A percentile compares a stretch with the other conserved stretches of the same genome.
Conservation (phyloP, 2,888 invertebrate genomes). For the Hipparchia sbordonii region DNA sequence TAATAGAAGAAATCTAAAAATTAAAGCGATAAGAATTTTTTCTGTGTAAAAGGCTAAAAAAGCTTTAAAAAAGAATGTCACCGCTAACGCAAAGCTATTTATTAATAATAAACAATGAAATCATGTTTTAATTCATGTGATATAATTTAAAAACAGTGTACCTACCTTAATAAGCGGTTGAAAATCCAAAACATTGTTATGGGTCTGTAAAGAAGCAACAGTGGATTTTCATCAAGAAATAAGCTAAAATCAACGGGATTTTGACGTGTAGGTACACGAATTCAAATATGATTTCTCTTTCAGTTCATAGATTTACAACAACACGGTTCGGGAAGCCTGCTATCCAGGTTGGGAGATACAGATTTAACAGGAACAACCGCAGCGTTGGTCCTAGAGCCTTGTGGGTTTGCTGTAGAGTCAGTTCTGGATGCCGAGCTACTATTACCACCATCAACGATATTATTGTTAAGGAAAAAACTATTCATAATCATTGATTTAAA, state of each 20-base stretch:
- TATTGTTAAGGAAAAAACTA: conserved; percentile 42
- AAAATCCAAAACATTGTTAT: too few relatives aligned
- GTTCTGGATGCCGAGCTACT: conserved; percentile 44
- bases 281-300: conserved; percentile 23
- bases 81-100: too few relatives aligned
- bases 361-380: conserved; percentile 45
- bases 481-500: conserved; percentile 45
- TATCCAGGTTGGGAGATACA: conserved; percentile 45
- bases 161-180: too few relatives aligned
- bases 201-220: too few relatives aligned
- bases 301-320: conserved; percentile 44
- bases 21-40: too few relatives aligned
- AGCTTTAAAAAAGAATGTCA: too few relatives aligned
- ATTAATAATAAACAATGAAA: too few relatives aligned
- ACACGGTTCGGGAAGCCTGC: conserved; percentile 48
- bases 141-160: too few relatives aligned
- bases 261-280: background rate
- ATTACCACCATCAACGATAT: conserved; percentile 46
- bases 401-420: conserved; percentile 47
- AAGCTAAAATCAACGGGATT: too few relatives aligned
- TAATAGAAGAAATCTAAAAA: background rate
- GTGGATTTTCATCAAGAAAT: too few relatives aligned
- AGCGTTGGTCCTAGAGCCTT: conserved; percentile 40
- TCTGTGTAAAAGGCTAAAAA: too few relatives aligned
- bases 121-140: too few relatives aligned